Base-by-base conservation (phyloP, 2,888 invertebrate species). In the Drosophila setosimentum region DNA sequence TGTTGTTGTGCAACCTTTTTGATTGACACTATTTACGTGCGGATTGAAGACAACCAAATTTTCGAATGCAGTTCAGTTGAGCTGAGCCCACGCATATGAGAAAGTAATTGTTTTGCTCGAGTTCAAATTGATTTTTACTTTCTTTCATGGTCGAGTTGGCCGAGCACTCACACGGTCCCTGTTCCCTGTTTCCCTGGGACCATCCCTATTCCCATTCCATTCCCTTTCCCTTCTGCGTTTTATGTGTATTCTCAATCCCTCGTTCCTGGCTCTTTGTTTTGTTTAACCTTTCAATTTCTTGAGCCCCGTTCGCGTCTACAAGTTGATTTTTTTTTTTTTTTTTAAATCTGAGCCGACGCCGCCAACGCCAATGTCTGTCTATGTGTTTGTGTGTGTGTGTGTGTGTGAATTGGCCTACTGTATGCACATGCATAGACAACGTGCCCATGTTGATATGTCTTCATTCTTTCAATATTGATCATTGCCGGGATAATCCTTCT, bases 401-500 rank as follows among this genome's bases (percentile, higher is more conserved):
- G 80, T 86, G 78, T 84, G 76, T 81, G 68, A 72, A 82, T 87
- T 87, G 87, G 87, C 82, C 87, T 79, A 82, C 85, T 88, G 76
- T 73, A 69, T 73, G 68, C 65, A 60, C 66, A 64, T 65, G 67
- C 73, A 79, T 72, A 68, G 76, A 80, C 64, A 86, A 60, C 83
- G 54, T 73, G 82, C 74, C 78, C 75, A 78, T 76, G 75, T 74
- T 77, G 77, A 75, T 87, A 82, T 81, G 90, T 87, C 91, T 91
- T 91, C 82, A 85, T 88, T 82, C 89, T 87, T 77, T 85, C 80
- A 73, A 79, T 82, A 77, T 82, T 89, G 90, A 90, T 90, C 91
- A 90, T 91, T 90, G 91, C 91, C 82, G 81, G 89, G 91, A 91
- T 90, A 91, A 91, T 90, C 90, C 91, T 88, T 89, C 88, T 89